Percentiles rank a stretch among this genome's conserved stretches.
These are phyloP conservation scores for Coreoperca whiteheadi DNA, from an alignment of 2,113 vertebrate genomes.

Conservation along the genomic window DNA sequence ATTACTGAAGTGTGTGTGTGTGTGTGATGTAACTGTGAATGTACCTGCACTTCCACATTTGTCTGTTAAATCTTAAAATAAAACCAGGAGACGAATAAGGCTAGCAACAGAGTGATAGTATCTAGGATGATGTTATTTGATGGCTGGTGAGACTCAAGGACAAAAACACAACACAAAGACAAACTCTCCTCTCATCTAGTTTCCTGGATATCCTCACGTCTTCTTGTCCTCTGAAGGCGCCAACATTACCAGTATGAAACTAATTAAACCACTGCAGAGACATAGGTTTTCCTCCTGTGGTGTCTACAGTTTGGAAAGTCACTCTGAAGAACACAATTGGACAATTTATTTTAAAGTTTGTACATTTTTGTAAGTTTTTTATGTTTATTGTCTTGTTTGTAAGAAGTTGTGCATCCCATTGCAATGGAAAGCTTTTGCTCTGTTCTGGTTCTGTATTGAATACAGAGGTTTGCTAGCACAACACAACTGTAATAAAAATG, in stretches of 20 bases:
- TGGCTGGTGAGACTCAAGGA: constrained; percentile 5
- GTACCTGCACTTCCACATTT: neutral
- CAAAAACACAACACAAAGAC: neutral
- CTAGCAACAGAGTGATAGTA: neutral
- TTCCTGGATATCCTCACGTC: neutral
- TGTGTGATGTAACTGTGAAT: neutral
- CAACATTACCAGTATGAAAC: neutral
- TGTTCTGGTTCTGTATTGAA: neutral
- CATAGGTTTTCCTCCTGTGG: neutral
- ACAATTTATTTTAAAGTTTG: neutral
- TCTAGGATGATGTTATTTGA: neutral
- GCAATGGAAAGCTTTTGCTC: neutral
- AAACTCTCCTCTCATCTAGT: neutral
- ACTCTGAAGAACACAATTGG: neutral
- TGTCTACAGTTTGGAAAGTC: neutral
- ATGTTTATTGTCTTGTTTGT: neutral
- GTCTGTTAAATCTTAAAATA: constrained; percentile 1
- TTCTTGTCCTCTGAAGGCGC: neutral
- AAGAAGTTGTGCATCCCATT: neutral
- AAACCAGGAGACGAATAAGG: neutral
- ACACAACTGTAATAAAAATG: neutral
- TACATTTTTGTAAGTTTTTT: neutral
- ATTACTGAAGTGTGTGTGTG: constrained; percentile 22
- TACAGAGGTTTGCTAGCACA: neutral
- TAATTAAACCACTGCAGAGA: constrained; percentile 18